phyloP scores from a whole-genome alignment of 2,797 vertebrate genomes.

The Galaxias olidus region DNA sequence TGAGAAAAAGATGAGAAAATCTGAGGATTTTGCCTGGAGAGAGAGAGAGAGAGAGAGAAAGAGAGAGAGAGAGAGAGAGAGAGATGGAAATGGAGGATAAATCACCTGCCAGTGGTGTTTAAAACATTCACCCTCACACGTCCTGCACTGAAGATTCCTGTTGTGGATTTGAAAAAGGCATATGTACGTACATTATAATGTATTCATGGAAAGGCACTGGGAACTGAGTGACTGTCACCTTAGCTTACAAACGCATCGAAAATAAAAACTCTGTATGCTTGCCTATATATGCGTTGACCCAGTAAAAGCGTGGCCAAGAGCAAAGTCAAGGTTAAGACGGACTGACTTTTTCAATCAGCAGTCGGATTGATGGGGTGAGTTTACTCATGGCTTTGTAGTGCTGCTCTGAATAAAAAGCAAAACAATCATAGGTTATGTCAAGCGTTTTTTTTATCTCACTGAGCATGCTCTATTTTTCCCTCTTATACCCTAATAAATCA shows the following conservation, averaged over 20 bases:
- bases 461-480: no score
- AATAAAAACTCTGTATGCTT: conserved; percentile 24
- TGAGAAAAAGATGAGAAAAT: not conserved
- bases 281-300: conserved; percentile 22
- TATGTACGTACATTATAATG: conserved; percentile 41
- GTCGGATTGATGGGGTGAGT: no score
- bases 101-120: conserved; percentile 42
- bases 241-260: conserved; percentile 32
- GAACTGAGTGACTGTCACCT: conserved; percentile 34
- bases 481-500: no score
- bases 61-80: conserved; percentile 7
- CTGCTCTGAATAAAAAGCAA: no score
- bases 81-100: conserved; percentile 25
- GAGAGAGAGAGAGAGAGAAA: not conserved
- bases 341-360: no score
- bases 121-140: conserved; percentile 34
- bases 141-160: conserved; percentile 19
- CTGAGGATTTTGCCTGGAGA: no score
- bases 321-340: conserved; percentile 21
- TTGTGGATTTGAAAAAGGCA: conserved; percentile 36
- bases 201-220: conserved; percentile 50
- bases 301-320: no score
- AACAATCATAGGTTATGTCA: no score
- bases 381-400: no score
- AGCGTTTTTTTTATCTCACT: no score